These are phyloP conservation scores for Sinocyclocheilus anophthalmus DNA, from an alignment of 2,113 vertebrate species.

Conservation along the genomic window DNA sequence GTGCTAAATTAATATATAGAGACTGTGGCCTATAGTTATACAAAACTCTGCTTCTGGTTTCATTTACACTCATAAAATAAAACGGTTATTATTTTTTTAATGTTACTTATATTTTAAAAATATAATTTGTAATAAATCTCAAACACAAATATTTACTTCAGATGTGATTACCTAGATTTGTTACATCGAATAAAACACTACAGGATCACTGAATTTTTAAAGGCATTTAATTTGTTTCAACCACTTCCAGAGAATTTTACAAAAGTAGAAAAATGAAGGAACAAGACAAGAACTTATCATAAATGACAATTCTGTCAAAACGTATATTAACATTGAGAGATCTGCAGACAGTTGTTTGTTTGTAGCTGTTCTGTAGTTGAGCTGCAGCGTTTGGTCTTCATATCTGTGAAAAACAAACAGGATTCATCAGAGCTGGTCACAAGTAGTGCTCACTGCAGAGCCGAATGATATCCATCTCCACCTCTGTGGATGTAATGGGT, in stretches of 20 bases:
- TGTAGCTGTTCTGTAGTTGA: conserved; percentile 11
- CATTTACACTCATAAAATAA: no score
- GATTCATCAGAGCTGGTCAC: neutral
- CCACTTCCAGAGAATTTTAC: conserved; percentile 16
- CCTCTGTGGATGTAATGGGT: no score
- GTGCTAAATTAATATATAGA: neutral
- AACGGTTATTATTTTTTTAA: no score
- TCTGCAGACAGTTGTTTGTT: neutral
- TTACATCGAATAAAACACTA: neutral
- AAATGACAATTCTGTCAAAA: conserved; percentile 2
- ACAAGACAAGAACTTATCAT: conserved; percentile 13
- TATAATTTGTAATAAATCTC: neutral
- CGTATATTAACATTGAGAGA: conserved; percentile 24
- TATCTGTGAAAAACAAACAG: conserved; percentile 30
- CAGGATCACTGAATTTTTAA: neutral
- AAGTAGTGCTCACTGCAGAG: no score
- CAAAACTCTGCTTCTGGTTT: no score
- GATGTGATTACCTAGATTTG: neutral
- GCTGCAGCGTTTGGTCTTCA: conserved; percentile 21
- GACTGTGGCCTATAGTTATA: neutral
- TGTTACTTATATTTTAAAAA: neutral
- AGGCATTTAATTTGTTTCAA: conserved; percentile 38
- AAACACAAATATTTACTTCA: neutral
- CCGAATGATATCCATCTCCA: no score
- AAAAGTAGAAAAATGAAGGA: conserved; percentile 48